These are phyloP conservation scores for Ditula angustiorana DNA, from an alignment of 2,888 invertebrate genomes.

Conservation along the genomic window DNA sequence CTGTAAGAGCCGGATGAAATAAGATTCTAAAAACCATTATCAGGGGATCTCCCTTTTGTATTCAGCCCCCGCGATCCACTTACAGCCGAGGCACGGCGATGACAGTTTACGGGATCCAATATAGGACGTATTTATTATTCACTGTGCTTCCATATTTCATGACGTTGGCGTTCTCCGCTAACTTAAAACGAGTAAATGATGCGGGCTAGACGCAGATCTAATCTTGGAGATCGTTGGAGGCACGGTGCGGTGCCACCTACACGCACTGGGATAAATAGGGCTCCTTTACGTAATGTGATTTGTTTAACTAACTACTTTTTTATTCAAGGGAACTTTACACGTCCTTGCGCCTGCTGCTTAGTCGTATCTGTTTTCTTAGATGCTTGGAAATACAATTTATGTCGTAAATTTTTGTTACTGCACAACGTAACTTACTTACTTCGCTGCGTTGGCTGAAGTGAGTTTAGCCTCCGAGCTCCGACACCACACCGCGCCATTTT, in stretches of 20 bases:
- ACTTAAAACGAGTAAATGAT: slow-evolving; percentile 61
- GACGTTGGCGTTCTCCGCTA: slow-evolving; percentile 58
- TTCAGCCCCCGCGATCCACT: slow-evolving; percentile 57
- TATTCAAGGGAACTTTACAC: slow-evolving; percentile 4
- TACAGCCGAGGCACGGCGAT: slow-evolving; percentile 55
- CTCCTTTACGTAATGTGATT: slow-evolving; percentile 16
- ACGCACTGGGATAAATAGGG: slow-evolving; percentile 28
- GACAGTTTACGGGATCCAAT: slow-evolving; percentile 64
- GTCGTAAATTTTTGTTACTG: slow-evolving; percentile 7
- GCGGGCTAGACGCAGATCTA: slow-evolving; percentile 45
- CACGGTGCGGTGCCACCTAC: slow-evolving; percentile 21
- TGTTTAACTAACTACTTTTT: slow-evolving; percentile 3
- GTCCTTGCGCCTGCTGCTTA: background rate
- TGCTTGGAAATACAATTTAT: slow-evolving; percentile 5
- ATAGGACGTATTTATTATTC: slow-evolving; percentile 69
- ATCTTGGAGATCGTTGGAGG: slow-evolving; percentile 40
- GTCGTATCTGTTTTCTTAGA: background rate
- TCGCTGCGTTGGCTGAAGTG: background rate
- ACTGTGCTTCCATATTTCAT: slow-evolving; percentile 64
- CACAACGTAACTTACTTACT: slow-evolving; percentile 5
- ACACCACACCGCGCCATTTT: background rate
- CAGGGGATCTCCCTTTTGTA: slow-evolving; percentile 57
- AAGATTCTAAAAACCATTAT: slow-evolving; percentile 62
- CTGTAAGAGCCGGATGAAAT: slow-evolving; percentile 56
- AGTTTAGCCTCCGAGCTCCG: background rate